These are phyloP conservation scores for Spatula clypeata DNA, from an alignment of 2,797 vertebrate species.

Conservation along the genomic window DNA sequence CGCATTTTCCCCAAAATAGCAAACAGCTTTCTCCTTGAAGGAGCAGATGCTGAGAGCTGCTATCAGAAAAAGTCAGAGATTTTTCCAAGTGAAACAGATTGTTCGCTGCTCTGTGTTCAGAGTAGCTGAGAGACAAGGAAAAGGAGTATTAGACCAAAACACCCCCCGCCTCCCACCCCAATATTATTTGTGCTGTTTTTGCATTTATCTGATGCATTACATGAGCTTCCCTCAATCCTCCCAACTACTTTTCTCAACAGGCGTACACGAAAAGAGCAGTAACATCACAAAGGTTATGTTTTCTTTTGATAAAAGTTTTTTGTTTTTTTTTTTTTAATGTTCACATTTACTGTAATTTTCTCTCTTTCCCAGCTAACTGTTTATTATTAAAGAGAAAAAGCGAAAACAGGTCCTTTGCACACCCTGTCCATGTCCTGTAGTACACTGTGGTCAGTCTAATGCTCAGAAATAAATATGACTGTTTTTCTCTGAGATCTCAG, in stretches of 20 bases:
- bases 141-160: background rate
- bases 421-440: background rate
- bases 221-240: background rate
- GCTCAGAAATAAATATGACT: background rate
- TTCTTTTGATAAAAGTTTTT: background rate
- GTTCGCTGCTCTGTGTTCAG: slow-evolving; percentile 25
- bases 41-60: slow-evolving; percentile 25
- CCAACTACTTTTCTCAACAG: background rate
- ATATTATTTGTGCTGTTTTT: background rate
- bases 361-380: background rate
- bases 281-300: background rate
- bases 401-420: background rate
- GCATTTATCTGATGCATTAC: background rate
- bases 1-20: background rate
- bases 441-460: background rate
- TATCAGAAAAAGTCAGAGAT: background rate
- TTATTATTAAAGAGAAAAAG: background rate
- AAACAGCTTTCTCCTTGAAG: background rate
- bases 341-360: background rate
- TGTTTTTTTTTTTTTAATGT: background rate
- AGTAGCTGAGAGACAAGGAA: background rate
- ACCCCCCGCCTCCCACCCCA: background rate
- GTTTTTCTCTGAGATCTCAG: background rate
- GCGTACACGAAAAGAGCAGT: background rate
- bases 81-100: slow-evolving; percentile 39